These are phyloP conservation scores for Temnothorax nylanderi DNA, from an alignment of 1,140 invertebrate species.

Conservation along the genomic window DNA sequence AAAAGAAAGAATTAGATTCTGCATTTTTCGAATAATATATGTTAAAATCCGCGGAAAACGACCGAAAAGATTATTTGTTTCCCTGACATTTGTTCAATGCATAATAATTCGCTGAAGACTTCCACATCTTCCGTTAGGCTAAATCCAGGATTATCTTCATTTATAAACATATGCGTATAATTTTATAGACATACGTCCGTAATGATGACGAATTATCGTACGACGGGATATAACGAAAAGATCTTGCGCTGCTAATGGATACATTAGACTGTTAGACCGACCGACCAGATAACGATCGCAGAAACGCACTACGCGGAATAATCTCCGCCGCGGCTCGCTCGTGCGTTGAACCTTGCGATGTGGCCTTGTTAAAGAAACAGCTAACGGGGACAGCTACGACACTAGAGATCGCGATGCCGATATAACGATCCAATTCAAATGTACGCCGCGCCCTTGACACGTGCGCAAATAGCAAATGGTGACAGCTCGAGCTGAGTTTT, in stretches of 20 bases:
- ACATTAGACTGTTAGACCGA: slow-evolving; percentile 4
- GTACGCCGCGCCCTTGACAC: slow-evolving; percentile 40
- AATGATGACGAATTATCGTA: slow-evolving; percentile 16
- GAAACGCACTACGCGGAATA: slow-evolving; percentile 32
- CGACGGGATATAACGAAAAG: background rate
- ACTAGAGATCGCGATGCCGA: slow-evolving; percentile 43
- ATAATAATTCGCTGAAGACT: background rate
- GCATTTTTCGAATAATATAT: background rate
- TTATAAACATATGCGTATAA: background rate
- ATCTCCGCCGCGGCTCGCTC: slow-evolving; percentile 4
- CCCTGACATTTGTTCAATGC: background rate
- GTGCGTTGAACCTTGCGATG: slow-evolving; percentile 47
- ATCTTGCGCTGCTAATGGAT: slow-evolving; percentile 1
- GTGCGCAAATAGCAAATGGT: slow-evolving; percentile 32
- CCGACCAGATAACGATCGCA: slow-evolving; percentile 38
- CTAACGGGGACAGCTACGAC: slow-evolving; percentile 50
- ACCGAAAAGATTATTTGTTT: too few species aligned
- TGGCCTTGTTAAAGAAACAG: slow-evolving; percentile 58
- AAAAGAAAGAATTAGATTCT: background rate
- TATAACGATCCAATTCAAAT: slow-evolving; percentile 52
- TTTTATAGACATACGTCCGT: background rate
- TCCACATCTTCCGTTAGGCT: background rate
- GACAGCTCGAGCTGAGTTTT: background rate
- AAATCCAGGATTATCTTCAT: background rate
- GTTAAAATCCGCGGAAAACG: background rate